Evolutionary conservation across 2,888 invertebrate genomes (phyloP).

Genomic region (Mactromeris polynyma): DNA sequence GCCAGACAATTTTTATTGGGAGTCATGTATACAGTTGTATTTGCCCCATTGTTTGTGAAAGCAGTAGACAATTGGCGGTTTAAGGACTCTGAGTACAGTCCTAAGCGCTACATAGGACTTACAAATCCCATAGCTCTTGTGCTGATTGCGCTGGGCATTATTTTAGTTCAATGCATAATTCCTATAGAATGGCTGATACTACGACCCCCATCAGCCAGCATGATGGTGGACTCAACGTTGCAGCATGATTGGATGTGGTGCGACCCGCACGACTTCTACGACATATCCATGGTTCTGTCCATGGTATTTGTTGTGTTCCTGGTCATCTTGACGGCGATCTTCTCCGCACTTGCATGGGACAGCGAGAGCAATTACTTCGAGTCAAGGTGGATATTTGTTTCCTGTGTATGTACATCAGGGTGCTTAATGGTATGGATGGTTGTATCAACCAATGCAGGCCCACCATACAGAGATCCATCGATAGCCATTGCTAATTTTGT

Average conservation of each 20-base stretch:
- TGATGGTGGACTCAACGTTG: constrained; percentile 59
- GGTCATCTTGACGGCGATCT: constrained; percentile 86
- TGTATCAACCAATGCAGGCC: constrained; percentile 84
- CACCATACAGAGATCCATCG: constrained; percentile 84
- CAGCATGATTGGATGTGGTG: constrained; percentile 83
- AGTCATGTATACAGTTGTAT: constrained; percentile 87
- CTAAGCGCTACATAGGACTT: constrained; percentile 77
- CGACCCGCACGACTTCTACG: constrained; percentile 82
- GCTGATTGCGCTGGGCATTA: constrained; percentile 82
- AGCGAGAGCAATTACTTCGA: constrained; percentile 86
- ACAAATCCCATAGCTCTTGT: constrained; percentile 85
- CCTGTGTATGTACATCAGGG: constrained; percentile 81
- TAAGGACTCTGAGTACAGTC: constrained; percentile 72
- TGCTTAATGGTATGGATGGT: constrained; percentile 87
- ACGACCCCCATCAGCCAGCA: constrained; percentile 84
- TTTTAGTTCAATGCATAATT: constrained; percentile 86
- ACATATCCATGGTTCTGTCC: constrained; percentile 86
- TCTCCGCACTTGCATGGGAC: constrained; percentile 87
- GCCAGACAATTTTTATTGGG: constrained; percentile 87
- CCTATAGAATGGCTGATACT: constrained; percentile 87
- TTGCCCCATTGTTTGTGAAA: constrained; percentile 87
- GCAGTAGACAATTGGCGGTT: constrained; percentile 87
- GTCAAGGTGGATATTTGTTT: constrained; percentile 86
- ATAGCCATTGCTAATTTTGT: constrained; percentile 87
- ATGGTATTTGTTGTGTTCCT: constrained; percentile 87